Evolutionary conservation across 1,140 invertebrate genomes (phyloP), one percentile per base, ranked within the genome.

Genomic region (Drosophila pruinosa): DNA sequence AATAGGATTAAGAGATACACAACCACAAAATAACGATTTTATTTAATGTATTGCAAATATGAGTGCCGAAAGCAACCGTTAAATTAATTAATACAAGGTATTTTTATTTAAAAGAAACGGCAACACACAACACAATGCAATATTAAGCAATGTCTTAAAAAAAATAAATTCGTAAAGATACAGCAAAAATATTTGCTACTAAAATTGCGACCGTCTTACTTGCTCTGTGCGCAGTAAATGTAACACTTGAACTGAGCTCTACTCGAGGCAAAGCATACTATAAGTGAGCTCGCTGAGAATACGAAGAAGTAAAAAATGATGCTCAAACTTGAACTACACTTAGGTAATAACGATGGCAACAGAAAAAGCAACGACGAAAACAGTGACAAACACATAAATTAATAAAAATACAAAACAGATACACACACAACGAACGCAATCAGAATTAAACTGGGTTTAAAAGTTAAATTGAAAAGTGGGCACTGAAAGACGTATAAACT

Each of bases 281-380:
- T 58, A 86, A 80, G 81, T 86, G 81, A 69, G 67, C 81, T 86
- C 62, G 74, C 2, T 86, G 81, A 86, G 81, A 85, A 85, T 85
- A 50, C 47, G 34, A 74, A 63, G 24, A 50, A 39, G 14, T 26
- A 7, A 5, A 58, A 26, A n/a, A 31, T 24, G 50, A 43, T 62
- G 47, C 38, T 38, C 41, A 47, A 50, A 57, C 41, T 24, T 24
- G 48, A 45, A 50, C 21, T 10, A 69, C 4, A 50, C 56, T 41
- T 41, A 68, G 47, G 56, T 52, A 48, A 62, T 31, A 50, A 6
- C 53, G 26, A 59, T 19, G 31, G 14, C 12, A 12, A 24, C 34
- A 54, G 21, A 22, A 50, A 53, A 26, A 38, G 22, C 45, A 52
- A 52, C 48, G 21, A 47, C n/a, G 4, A 26, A 28, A 15, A 43